Evolutionary conservation across 2,797 vertebrate species (phyloP).

Genomic region (Enteromius paludinosus): DNA sequence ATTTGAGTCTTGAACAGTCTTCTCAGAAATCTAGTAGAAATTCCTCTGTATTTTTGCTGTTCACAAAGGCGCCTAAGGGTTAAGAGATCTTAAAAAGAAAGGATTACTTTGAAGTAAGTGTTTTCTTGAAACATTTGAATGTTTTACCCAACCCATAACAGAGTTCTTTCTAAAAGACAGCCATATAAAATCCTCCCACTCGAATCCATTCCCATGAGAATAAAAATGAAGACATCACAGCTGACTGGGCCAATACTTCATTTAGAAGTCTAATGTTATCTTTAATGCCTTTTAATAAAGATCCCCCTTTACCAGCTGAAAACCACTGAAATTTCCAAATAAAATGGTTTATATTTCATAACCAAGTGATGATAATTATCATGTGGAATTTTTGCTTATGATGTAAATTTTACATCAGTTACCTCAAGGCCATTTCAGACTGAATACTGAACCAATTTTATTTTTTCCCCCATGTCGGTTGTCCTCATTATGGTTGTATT

Average conservation of each 20-base stretch:
- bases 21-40: neutral
- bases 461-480: neutral
- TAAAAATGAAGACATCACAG: neutral
- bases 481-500: constrained; percentile 2
- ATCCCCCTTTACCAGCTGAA: neutral
- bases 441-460: too few relatives aligned
- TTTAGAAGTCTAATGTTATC: constrained; percentile 5
- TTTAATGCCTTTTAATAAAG: constrained; percentile 13
- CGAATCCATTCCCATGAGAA: neutral
- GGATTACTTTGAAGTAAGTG: neutral
- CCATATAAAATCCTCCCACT: neutral
- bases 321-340: neutral
- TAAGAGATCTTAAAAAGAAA: neutral
- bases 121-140: constrained; percentile 6
- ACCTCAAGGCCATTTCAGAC: neutral
- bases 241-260: neutral
- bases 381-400: neutral
- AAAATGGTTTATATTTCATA: neutral
- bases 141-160: constrained; percentile 1
- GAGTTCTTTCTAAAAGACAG: neutral
- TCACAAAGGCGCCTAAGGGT: neutral
- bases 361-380: neutral
- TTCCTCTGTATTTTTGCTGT: neutral
- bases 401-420: neutral
- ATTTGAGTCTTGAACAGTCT: neutral